Evolutionary conservation across 1,140 invertebrate species (phyloP).

Genomic region (Drosophila sechellia): DNA sequence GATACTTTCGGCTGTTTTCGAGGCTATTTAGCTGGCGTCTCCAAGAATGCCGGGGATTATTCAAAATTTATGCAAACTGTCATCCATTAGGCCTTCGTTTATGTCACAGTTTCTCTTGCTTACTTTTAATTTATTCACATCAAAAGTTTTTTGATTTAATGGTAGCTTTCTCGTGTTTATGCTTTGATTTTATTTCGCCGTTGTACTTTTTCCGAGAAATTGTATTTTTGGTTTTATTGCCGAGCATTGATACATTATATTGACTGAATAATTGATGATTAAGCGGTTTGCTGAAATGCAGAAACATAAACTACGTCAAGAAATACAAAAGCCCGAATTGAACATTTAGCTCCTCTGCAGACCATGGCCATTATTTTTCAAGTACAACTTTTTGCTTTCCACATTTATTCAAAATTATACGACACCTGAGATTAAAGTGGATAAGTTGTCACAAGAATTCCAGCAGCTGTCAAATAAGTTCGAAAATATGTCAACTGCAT

Average conservation of each 20-base stretch:
- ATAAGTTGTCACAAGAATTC: constrained; percentile 47
- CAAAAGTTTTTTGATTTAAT: constrained; percentile 45
- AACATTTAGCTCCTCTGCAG: constrained; percentile 6
- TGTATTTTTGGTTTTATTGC: constrained; percentile 32
- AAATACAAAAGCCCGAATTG: constrained; percentile 7
- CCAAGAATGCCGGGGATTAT: constrained; percentile 27
- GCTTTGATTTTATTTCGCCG: constrained; percentile 21
- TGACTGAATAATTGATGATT: constrained; percentile 50
- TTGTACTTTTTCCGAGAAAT: constrained; percentile 14
- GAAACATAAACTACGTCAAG: constrained; percentile 21
- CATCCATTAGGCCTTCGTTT: constrained; percentile 40
- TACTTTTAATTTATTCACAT: constrained; percentile 11
- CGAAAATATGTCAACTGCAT: constrained; percentile 51
- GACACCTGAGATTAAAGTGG: constrained; percentile 47
- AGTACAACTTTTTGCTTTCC: constrained; percentile 13
- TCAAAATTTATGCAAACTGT: constrained; percentile 39
- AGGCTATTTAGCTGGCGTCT: constrained; percentile 31
- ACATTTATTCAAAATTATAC: constrained; percentile 51
- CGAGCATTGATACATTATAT: constrained; percentile 22
- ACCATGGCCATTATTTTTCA: constrained; percentile 24
- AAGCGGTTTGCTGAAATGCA: constrained; percentile 28
- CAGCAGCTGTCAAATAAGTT: constrained; percentile 56
- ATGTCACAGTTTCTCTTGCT: constrained; percentile 29
- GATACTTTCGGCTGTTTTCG: not conserved
- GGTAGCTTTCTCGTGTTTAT: constrained; percentile 10